Base-by-base conservation (phyloP, 2,888 invertebrate genomes). In the Cordilura impudica region DNA sequence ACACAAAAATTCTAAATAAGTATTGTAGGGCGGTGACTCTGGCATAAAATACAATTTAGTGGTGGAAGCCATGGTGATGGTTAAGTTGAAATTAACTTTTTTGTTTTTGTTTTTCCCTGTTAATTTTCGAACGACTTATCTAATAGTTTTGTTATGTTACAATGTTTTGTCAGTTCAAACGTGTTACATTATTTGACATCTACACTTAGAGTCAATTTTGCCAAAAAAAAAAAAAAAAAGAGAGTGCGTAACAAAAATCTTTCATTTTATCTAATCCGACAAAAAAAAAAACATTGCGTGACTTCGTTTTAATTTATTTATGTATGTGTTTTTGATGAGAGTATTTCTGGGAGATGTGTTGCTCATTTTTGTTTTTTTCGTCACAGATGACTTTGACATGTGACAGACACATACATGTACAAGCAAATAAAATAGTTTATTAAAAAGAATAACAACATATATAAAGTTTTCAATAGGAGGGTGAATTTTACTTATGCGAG, bases 111-210 rank as follows among this genome's bases (percentile, higher is more conserved):
- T n/a, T 12, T 26, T 26, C 26, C 26, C 26, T 3, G 6, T 4
- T 4, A 26, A 4, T 26, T 39, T 31, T 45, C 10, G 6, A n/a
- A 47, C 47, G 54, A 58, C 43, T 67, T 71, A 49, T 66, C 66
- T 49, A 72, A 72, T 63, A 78, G 78, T 73, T 78, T 69, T 53
- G 51, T 45, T 69, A n/a, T 65, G 47, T 58, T 45, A 6, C 4
- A 29, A 26, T 16, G 43, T 45, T n/a, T 67, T 79, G 67, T 63
- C 63, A 72, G 67, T 63, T 61, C 8, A 23, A 65, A 71, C 75
- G 67, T 79, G 71, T 75, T 58, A 53, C 45, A 56, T 67, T 72
- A 71, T 58, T 75, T 79, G 79, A 75, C 79, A 79, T 75, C 58
- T 67, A 49, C 35, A 67, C 66, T 71, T 75, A 67, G 14, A 39